Evolutionary conservation across 2,797 vertebrate genomes (phyloP), one percentile per base, ranked within the genome.

Genomic region (Sparidentex hasta): DNA sequence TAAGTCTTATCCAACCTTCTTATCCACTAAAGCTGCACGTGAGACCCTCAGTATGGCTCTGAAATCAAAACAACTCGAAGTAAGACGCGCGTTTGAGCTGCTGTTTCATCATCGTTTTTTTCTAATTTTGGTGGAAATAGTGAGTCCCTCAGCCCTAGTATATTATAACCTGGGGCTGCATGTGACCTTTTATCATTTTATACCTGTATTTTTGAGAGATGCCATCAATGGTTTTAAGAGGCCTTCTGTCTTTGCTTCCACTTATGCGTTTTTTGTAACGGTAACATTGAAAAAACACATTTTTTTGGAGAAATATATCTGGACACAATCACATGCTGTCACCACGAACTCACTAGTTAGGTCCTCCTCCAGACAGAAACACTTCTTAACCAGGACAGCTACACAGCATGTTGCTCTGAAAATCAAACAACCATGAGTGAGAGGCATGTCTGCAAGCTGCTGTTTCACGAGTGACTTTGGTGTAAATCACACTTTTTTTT

Each of bases 391-490:
- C 2, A 11, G 33, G 20, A 67, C 11, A 73, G 8, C 12, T 41
- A 27, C 16, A 47, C 13, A 11, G 9, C 12, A 25, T 46, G 58
- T 48, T 29, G 5, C 7, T 14, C 16, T 63, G n/a, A 41, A 79
- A 62, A 27, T 59, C 21, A 18, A 65, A 21, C n/a, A 25, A 16
- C 17, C 43, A 47, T 7, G 55, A 72, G 50, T 46, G 23, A 33
- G 50, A 82, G 50, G 48, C 18, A 52, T 23, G 14, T 61, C 27
- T 67, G 33, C 27, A 27, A 57, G 44, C 41, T 50, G 55, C 69
- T 20, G 17, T 74, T 75, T 83, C 23, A 11, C 47, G 65, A 29
- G 54, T 20, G 65, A 62, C 74, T 74, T 54, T 13, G 7, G 16
- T 23, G 50, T 11, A 65, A 63, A 73, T 13, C 17, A 5, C 8